These are phyloP conservation scores for Hydrochoerus hydrochaeris DNA, from an alignment of 2,113 vertebrate species.

Conservation along the genomic window DNA sequence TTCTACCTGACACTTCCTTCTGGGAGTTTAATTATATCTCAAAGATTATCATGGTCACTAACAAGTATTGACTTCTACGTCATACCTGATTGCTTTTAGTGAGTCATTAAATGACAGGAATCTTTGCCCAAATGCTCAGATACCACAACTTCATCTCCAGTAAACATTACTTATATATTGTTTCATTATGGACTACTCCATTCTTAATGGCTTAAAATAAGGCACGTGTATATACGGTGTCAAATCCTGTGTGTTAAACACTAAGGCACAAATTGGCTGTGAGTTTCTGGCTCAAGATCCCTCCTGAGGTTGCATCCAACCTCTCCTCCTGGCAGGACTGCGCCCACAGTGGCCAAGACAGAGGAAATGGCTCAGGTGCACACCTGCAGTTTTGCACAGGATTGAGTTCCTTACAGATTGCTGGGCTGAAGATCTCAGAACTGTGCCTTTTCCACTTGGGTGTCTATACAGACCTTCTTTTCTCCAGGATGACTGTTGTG, in stretches of 20 bases:
- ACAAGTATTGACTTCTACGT: neutral
- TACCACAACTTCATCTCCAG: neutral
- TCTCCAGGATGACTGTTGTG: neutral
- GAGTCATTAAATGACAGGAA: neutral
- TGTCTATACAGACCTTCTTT: neutral
- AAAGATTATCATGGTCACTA: neutral
- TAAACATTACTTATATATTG: neutral
- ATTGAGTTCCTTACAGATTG: neutral
- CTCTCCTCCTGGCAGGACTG: neutral
- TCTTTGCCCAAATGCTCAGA: neutral
- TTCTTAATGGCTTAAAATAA: neutral
- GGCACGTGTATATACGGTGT: neutral
- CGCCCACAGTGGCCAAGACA: too few relatives aligned
- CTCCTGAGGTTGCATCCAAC: neutral
- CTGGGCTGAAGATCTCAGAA: neutral
- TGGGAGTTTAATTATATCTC: neutral
- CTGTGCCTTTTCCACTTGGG: too few relatives aligned
- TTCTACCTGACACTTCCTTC: neutral
- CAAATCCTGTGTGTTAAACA: neutral
- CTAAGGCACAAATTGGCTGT: neutral
- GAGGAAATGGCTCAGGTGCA: neutral
- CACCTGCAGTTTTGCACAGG: too few relatives aligned
- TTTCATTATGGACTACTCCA: too few relatives aligned
- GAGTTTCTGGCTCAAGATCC: neutral
- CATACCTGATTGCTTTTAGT: neutral